Conservation (phyloP, 2,113 vertebrate genomes). For the Sapajus apella region DNA sequence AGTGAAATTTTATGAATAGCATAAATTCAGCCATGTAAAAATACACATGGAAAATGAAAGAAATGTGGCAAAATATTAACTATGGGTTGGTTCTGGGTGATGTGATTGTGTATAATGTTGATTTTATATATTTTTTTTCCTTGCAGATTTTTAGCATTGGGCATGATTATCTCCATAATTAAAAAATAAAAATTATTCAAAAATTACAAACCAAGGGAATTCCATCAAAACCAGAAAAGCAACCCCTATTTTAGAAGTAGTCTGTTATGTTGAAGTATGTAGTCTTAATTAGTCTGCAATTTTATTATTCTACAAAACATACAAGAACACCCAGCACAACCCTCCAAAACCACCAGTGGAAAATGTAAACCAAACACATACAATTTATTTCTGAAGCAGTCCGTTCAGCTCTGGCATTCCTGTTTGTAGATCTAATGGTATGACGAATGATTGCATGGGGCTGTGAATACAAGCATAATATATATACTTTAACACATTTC, state of each 20-base stretch:
- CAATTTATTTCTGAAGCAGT: conserved; percentile 97
- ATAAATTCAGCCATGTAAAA: conserved; percentile 36
- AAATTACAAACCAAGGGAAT: conserved; percentile 39
- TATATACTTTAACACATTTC: neutral
- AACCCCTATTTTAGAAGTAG: conserved; percentile 29
- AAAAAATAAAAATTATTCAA: conserved; percentile 32
- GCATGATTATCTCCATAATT: neutral
- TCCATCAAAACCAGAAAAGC: conserved; percentile 40
- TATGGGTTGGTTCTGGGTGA: neutral
- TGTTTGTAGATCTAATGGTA: conserved; percentile 96
- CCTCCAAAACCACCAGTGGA: neutral
- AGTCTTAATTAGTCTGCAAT: conserved; percentile 28
- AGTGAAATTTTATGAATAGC: conserved; percentile 25
- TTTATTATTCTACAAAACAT: conserved; percentile 37
- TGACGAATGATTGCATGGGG: conserved; percentile 91
- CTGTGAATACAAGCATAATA: conserved; percentile 80
- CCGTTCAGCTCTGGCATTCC: conserved; percentile 91
- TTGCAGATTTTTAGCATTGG: neutral
- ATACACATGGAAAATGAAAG: conserved; percentile 6
- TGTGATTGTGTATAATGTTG: neutral
- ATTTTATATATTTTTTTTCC: conserved; percentile 24
- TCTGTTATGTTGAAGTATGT: neutral
- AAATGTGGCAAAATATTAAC: conserved; percentile 54
- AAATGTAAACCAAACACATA: conserved; percentile 84
- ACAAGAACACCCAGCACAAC: conserved; percentile 45